A percentile compares a stretch with the other conserved stretches of the same genome.
Evolutionary conservation across 1,140 invertebrate genomes (phyloP).

Genomic region (Adoxophyes honmai): DNA sequence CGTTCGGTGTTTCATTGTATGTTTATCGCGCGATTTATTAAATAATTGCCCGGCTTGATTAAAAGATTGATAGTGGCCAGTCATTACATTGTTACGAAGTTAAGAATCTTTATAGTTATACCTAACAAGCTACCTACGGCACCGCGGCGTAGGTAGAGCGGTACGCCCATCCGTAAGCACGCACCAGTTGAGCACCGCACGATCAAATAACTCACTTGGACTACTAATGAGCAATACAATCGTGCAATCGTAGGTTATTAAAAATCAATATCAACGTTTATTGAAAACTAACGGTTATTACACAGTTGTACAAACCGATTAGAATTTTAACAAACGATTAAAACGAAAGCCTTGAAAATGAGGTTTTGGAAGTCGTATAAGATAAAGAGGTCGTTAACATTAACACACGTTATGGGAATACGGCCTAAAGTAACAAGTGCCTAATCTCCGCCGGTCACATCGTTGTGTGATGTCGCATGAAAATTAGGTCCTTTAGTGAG

Average conservation of each 20-base stretch:
- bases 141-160: background rate
- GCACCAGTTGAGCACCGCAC: conserved; percentile 3
- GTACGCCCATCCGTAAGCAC: background rate
- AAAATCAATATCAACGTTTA: conserved; percentile 7
- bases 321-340: background rate
- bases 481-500: conserved; percentile 21
- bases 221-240: conserved; percentile 15
- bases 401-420: background rate
- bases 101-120: conserved; percentile 10
- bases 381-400: conserved; percentile 8
- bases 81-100: conserved; percentile 12
- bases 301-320: background rate
- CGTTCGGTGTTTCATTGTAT: conserved; percentile 8
- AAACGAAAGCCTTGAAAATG: background rate
- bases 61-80: conserved; percentile 3
- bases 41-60: conserved; percentile 7
- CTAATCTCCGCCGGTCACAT: conserved; percentile 37
- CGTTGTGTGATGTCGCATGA: conserved; percentile 38
- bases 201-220: conserved; percentile 5
- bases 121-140: background rate
- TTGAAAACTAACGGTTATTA: conserved; percentile 8
- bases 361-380: background rate
- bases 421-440: conserved; percentile 33
- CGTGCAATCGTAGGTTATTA: conserved; percentile 1
- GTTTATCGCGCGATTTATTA: conserved; percentile 9